Evolutionary conservation across 1,140 invertebrate genomes (phyloP), one percentile per base, ranked within the genome.

Genomic region (Cyclina sinensis): DNA sequence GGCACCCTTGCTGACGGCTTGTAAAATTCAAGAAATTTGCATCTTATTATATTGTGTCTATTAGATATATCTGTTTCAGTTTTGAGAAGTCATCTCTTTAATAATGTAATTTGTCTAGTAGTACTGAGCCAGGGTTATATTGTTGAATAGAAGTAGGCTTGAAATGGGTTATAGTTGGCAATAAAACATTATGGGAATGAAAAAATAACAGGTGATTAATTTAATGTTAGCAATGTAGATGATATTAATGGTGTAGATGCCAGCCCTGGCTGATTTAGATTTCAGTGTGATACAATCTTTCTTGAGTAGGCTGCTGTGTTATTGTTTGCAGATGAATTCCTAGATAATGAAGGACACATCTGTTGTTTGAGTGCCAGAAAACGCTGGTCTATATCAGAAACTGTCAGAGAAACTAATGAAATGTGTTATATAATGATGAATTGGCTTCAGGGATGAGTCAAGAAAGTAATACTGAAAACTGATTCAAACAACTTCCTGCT

Each of bases 361-460:
- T 62, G 57, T 62, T 62, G 24, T n/a, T 27, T 62, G 57, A 5
- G 1, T 62, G 57, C 57, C 57, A 62, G 57, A 62, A n/a, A 18
- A 62, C 27, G 24, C 57, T 62, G 57, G n/a, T 62, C 57, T 62
- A 18, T 62, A 62, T 62, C 57, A 62, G 57, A 62, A 62, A 24
- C 57, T 62, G 57, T 62, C 57, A 62, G n/a, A 27, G 18, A 62
- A 62, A 62, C 57, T 62, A 62, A 62, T 62, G 57, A 62, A 62
- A 62, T 27, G n/a, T 62, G n/a, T 62, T 62, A 62, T n/a, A 62
- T 62, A 62, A 62, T 62, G 57, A 62, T 62, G 24, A n/a, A 62
- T 62, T 27, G 57, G n/a, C n/a, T n/a, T 14, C 5, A n/a, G 24
- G n/a, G n/a, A 62, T 27, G 57, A n/a, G n/a, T 27, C 4, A 27